Conservation (phyloP, 2,113 vertebrate genomes). For the Marmota flaviventris region DNA sequence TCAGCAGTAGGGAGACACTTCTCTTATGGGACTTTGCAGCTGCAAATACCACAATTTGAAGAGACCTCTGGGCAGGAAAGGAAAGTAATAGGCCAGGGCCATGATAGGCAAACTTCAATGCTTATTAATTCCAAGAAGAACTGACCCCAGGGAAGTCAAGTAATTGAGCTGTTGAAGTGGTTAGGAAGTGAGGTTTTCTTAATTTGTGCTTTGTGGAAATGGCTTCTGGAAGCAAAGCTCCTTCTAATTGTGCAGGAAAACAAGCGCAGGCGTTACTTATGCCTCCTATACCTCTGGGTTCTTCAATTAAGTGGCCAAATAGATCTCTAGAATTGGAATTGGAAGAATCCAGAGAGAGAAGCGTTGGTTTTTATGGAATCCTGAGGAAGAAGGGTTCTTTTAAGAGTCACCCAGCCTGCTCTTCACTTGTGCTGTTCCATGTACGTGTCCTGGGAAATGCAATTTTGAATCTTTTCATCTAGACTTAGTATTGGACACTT, state of each 20-base stretch:
- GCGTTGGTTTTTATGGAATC: neutral
- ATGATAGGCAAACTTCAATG: neutral
- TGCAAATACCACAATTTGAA: neutral
- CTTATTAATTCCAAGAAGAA: neutral
- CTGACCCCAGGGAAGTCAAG: neutral
- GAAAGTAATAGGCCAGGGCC: neutral
- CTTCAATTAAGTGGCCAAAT: neutral
- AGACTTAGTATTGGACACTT: neutral
- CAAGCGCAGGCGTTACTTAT: accelerated
- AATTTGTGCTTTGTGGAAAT: neutral
- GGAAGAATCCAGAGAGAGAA: neutral
- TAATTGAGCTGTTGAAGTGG: neutral
- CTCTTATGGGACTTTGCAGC: neutral
- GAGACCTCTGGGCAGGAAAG: neutral
- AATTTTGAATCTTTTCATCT: neutral
- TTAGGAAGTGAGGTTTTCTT: neutral
- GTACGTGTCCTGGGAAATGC: neutral
- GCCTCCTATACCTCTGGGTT: accelerated
- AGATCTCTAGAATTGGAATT: neutral
- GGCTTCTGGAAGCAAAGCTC: neutral
- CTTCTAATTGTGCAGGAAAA: neutral
- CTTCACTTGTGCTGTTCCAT: accelerated
- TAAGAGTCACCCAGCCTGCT: neutral
- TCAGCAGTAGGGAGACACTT: neutral
- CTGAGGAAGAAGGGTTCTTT: neutral